Base-by-base conservation (phyloP, 2,113 vertebrate species). In the Phainopepla nitens region DNA sequence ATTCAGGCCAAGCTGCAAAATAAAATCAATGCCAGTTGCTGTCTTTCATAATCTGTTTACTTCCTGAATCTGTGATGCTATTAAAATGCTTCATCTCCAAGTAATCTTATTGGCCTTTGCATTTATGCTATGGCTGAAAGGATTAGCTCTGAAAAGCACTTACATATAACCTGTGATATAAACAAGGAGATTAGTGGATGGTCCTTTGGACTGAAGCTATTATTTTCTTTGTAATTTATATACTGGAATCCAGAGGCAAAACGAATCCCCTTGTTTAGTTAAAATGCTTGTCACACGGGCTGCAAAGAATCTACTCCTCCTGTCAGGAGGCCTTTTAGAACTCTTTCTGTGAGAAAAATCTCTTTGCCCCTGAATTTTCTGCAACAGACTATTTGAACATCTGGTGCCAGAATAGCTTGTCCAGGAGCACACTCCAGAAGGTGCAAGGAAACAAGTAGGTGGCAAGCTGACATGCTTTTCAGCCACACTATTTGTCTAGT, bases 21-120 rank as follows among this genome's bases (percentile, higher is more conserved):
- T 56, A 92, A 94, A 96, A 96, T 95, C 93, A 93, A 66, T 92
- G 72, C 57, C 80, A 83, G 44, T 96, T 89, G n/a, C 76, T 90
- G 31, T 64, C 69, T 95, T 92, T 93, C 89, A 76, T 87, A 82
- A 95, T 88, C 93, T 96, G 82, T 89, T 95, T 95, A 93, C 82
- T 91, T 93, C 95, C 91, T 72, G 60, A 77, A 61, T 96, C 65
- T 90, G 69, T 96, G 94, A 97, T 87, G 77, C 57, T 95, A 87
- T 75, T 93, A 85, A 96, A 96, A 58, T 50, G 65, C 68, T 91
- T 87, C 87, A 51, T 58, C 68, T 88, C 69, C 47, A 85, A 81
- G 82, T 95, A 82, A 84, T 94, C 89, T 64, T 11, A 76, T 79
- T 90, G 79, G 90, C 60, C 94, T 94, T 90, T 45, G 23, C 80